Evolutionary conservation across 2,888 invertebrate genomes (phyloP).

Genomic region (Patella caerulea): DNA sequence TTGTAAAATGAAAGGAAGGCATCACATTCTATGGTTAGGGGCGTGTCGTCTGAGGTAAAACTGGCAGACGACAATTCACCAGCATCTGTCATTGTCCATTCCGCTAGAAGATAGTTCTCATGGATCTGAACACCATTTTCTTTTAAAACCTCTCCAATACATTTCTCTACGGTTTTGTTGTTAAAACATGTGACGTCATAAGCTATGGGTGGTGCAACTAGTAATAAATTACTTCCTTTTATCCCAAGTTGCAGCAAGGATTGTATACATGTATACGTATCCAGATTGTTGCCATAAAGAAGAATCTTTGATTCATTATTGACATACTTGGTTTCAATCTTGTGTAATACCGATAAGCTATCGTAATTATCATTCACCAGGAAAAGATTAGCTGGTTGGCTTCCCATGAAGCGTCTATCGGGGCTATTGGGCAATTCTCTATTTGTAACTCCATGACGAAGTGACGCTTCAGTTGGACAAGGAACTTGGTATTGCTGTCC

Average conservation of each 20-base stretch:
- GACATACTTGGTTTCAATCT: slow-evolving; percentile 50
- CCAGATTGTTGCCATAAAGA: slow-evolving; percentile 80
- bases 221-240: slow-evolving; percentile 75
- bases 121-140: slow-evolving; percentile 59
- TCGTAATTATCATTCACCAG: slow-evolving; percentile 69
- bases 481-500: slow-evolving; percentile 69
- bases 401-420: slow-evolving; percentile 50
- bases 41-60: slow-evolving; percentile 58
- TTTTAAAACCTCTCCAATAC: slow-evolving; percentile 51
- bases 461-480: slow-evolving; percentile 61
- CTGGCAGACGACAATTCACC: slow-evolving; percentile 52
- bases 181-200: slow-evolving; percentile 66
- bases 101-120: slow-evolving; percentile 59
- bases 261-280: slow-evolving; percentile 79
- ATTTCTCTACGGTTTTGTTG: slow-evolving; percentile 59
- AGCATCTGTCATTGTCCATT: slow-evolving; percentile 59
- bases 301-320: slow-evolving; percentile 69
- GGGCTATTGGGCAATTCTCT: slow-evolving; percentile 51
- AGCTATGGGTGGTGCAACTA: slow-evolving; percentile 72
- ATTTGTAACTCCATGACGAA: slow-evolving; percentile 47
- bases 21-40: slow-evolving; percentile 57
- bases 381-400: slow-evolving; percentile 65
- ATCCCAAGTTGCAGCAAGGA: slow-evolving; percentile 78
- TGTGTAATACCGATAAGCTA: slow-evolving; percentile 64
- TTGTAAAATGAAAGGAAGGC: slow-evolving; percentile 67